Percentiles rank a stretch among this genome's conserved stretches.
Conservation (phyloP, 2,888 invertebrate genomes). For the Clitarchus hookeri region DNA sequence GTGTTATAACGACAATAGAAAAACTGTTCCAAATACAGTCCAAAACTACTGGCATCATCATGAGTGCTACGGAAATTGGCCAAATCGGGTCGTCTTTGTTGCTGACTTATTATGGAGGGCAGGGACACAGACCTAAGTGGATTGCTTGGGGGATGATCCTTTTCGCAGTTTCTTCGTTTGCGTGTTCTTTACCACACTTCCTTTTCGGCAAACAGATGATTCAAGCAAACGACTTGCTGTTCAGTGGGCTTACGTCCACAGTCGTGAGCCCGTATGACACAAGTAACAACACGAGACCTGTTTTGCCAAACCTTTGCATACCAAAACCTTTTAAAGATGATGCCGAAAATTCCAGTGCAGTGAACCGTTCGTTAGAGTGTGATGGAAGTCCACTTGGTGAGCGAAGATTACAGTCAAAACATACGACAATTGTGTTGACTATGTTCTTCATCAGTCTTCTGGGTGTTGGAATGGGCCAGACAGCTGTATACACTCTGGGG, state of each 20-base stretch:
- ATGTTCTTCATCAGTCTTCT: conserved; percentile 88
- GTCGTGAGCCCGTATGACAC: conserved; percentile 47
- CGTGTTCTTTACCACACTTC: conserved; percentile 86
- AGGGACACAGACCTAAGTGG: conserved; percentile 91
- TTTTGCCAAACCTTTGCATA: conserved; percentile 46
- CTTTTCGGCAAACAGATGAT: conserved; percentile 78
- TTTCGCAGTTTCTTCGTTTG: conserved; percentile 82
- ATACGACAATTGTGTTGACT: conserved; percentile 79
- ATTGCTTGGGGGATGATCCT: conserved; percentile 91
- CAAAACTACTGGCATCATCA: conserved; percentile 81
- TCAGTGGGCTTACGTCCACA: conserved; percentile 50
- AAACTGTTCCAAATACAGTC: conserved; percentile 91
- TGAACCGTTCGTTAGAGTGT: not conserved
- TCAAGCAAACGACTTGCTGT: conserved; percentile 57
- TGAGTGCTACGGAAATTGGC: conserved; percentile 91
- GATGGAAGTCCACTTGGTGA: conserved; percentile 50
- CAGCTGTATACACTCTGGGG: conserved; percentile 88
- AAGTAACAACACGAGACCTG: conserved; percentile 46
- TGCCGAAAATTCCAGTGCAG: not conserved
- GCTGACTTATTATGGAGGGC: conserved; percentile 87
- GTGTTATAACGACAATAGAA: conserved; percentile 91
- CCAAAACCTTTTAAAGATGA: not conserved
- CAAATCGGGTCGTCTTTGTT: conserved; percentile 89
- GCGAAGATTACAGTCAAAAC: conserved; percentile 72
- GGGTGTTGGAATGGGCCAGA: conserved; percentile 90